Evolutionary conservation across 2,113 vertebrate species (phyloP).

Genomic region (Oostethus manadensis): DNA sequence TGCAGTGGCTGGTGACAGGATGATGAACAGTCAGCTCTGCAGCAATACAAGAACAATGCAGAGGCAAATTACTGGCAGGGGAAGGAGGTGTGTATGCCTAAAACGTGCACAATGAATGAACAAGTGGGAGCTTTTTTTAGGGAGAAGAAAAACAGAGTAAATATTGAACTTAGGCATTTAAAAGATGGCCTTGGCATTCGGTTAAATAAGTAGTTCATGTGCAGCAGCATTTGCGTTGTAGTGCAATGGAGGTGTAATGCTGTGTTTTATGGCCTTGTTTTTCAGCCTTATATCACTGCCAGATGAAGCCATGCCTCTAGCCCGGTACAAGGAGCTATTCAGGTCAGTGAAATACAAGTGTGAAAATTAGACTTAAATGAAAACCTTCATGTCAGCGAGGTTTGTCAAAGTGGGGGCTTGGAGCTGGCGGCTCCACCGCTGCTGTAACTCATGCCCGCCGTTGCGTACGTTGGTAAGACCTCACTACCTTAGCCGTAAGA

Average conservation of each 20-base stretch:
- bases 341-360: constrained; percentile 51
- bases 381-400: constrained; percentile 30
- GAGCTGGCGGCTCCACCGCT: constrained; percentile 19
- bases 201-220: constrained; percentile 37
- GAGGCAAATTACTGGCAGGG: constrained; percentile 58
- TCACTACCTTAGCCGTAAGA: too few relatives aligned
- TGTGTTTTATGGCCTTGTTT: constrained; percentile 58
- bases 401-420: constrained; percentile 27
- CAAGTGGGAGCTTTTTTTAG: constrained; percentile 29
- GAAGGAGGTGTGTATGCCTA: constrained; percentile 47
- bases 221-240: constrained; percentile 6
- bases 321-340: constrained; percentile 58
- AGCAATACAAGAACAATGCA: constrained; percentile 51
- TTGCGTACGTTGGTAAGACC: too few relatives aligned
- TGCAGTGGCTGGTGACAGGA: constrained; percentile 59
- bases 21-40: constrained; percentile 59
- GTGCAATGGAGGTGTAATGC: constrained; percentile 34
- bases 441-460: too few relatives aligned
- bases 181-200: constrained; percentile 38
- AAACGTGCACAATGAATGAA: constrained; percentile 52
- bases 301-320: constrained; percentile 51
- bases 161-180: constrained; percentile 43
- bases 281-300: constrained; percentile 36
- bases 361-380: constrained; percentile 46
- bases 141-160: constrained; percentile 24